Evolutionary conservation across 2,888 invertebrate genomes (phyloP), one percentile per base, ranked within the genome.

Genomic region (Cenopis cana): DNA sequence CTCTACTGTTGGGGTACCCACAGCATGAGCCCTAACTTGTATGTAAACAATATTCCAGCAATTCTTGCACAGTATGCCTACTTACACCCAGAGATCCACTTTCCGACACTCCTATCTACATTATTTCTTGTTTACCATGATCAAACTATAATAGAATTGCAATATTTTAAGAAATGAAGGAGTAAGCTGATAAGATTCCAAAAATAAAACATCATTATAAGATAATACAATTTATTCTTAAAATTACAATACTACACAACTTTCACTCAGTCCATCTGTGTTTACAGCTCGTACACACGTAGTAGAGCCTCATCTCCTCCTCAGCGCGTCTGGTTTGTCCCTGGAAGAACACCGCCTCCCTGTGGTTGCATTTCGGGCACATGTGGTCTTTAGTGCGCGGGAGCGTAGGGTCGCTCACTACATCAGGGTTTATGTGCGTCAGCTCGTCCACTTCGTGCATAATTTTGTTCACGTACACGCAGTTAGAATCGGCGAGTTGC

Each of bases 391-490:
- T 99, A 0, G 99, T 99, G 76, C 99, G 95, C 0, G 99, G 99
- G 74, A 99, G 91, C 0, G 99, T 99, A 4, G 99, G 99, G 86
- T 99, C 99, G 57, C 99, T 98, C 75, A 99, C 98, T 0, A 99
- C 99, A 88, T 99, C 99, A 0, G 99, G 97, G 68, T 99, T 98
- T 80, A 99, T 99, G 89, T 99, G 99, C 0, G 99, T 99, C 80
- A 99, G 90, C 92, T 99, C 99, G 89, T 99, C 99, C 74, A 99
- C 98, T 96, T 99, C 99, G 96, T 99, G 99, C 96, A 98, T 99
- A 94, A 99, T 99, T 95, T 99, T 99, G 95, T 99, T 99, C 0
- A 99, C 99, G 86, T 99, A 99, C 73, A 99, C 99, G 86, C 99
- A 99, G 84, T 99, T 98, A 69, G 99, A 99, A 84, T 99, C 99